Percentiles rank a stretch among this genome's conserved stretches.
These are phyloP conservation scores for Sakesphorus luctuosus DNA, from an alignment of 2,113 vertebrate species.

Conservation along the genomic window DNA sequence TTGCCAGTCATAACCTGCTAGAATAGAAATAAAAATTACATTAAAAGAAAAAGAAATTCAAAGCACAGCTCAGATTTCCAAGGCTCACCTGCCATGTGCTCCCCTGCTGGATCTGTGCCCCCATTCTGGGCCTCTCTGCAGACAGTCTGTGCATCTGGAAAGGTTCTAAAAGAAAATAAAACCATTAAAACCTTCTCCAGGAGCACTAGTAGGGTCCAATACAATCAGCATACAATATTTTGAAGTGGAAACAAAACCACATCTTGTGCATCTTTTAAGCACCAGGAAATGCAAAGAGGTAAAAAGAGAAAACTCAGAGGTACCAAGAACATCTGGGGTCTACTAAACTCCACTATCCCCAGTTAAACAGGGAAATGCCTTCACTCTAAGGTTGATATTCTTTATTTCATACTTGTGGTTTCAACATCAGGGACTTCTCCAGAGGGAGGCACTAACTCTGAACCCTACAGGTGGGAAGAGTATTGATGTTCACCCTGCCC, in stretches of 20 bases:
- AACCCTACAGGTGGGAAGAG: background rate
- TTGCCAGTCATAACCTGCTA: background rate
- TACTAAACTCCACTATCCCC: background rate
- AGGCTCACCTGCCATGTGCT: background rate
- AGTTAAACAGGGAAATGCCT: background rate
- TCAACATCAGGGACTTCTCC: background rate
- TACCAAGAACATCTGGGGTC: background rate
- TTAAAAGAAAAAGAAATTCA: background rate
- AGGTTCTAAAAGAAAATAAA: background rate
- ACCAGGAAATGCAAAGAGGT: background rate
- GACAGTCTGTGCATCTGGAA: background rate
- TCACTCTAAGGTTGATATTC: background rate
- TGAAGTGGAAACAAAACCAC: background rate
- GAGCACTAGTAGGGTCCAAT: background rate
- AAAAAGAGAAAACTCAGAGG: background rate
- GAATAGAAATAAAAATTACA: background rate
- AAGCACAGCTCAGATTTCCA: background rate
- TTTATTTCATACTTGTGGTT: background rate
- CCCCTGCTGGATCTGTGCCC: slow-evolving; percentile 13
- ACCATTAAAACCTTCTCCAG: background rate
- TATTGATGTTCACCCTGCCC: background rate
- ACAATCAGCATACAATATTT: background rate
- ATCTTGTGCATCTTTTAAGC: background rate
- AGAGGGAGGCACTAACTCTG: background rate
- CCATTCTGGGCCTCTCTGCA: background rate